Evolutionary conservation across 1,140 invertebrate species (phyloP), one percentile per base, ranked within the genome.

Genomic region (Rhagoletis pomonella): DNA sequence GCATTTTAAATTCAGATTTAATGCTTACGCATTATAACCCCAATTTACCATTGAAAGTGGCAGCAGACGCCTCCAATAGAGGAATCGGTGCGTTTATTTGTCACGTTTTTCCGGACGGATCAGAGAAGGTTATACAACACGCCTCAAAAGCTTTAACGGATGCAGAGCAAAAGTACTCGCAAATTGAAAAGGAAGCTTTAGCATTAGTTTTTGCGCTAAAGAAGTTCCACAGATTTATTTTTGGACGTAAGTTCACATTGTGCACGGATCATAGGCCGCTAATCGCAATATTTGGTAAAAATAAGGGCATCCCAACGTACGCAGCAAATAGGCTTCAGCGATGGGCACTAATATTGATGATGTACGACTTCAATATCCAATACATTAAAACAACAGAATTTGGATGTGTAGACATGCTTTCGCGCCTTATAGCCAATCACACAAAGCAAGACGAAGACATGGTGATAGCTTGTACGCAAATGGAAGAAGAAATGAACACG

Each of bases 241-340:
- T 69, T 67, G 94, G 93, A 17, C 88, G 87, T 44, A 87, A 89
- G 85, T 93, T 94, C 87, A 90, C 88, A 19, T 85, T 93, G 12
- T 64, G 91, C 39, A 94, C 93, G 14, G 93, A 94, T 87, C 94
- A 94, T 86, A 91, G 93, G 85, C 93, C 94, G 5, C 88, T 94
- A 59, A 58, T 91, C n/a, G 67, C 87, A n/a, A 90, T 94, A 81
- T 93, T 93, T 85, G 88, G 88, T 44, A 67, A 64, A 58, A 85
- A 90, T 89, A 90, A 90, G 77, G 88, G 88, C 12, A 89, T 90
- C 88, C 88, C 90, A 62, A 87, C 65, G 42, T 85, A 88, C 77
- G 88, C 90, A 59, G 88, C 89, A 29, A 88, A 86, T 69, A 85
- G 90, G 62, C 87, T 91, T 29, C 93, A 94, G 67, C 84, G 90